These are phyloP conservation scores for Synaphobranchus kaupii DNA, from an alignment of 2,797 vertebrate genomes.

Conservation along the genomic window DNA sequence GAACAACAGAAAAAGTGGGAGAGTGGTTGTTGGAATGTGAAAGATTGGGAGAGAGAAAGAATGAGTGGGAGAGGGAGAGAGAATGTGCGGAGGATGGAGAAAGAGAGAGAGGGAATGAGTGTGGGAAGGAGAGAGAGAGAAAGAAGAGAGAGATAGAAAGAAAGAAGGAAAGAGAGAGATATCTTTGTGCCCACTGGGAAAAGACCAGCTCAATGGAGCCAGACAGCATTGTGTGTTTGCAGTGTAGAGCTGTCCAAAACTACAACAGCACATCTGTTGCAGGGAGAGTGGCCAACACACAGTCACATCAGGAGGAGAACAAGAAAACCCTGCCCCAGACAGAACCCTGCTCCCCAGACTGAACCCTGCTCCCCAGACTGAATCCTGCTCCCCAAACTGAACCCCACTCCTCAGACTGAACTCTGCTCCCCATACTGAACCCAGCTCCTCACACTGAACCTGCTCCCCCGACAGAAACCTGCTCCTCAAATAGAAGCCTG, in stretches of 20 bases:
- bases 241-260: slow-evolving; percentile 25
- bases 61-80: background rate
- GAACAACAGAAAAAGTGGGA: background rate
- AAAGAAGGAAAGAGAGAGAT: background rate
- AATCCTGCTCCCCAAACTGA: too few relatives aligned
- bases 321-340: background rate
- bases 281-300: background rate
- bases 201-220: slow-evolving; percentile 8
- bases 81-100: too few relatives aligned
- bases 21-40: background rate
- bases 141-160: background rate
- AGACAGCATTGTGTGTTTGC: slow-evolving; percentile 11
- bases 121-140: background rate
- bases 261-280: slow-evolving; percentile 33
- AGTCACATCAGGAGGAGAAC: background rate
- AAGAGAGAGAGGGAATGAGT: background rate
- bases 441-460: too few relatives aligned
- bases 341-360: background rate
- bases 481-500: too few relatives aligned
- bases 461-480: too few relatives aligned
- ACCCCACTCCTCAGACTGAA: background rate
- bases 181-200: background rate
- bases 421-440: background rate
- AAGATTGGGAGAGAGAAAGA: background rate
- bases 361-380: too few relatives aligned